phyloP scores from a whole-genome alignment of 2,888 invertebrate species.

The Eupithecia tripunctaria region DNA sequence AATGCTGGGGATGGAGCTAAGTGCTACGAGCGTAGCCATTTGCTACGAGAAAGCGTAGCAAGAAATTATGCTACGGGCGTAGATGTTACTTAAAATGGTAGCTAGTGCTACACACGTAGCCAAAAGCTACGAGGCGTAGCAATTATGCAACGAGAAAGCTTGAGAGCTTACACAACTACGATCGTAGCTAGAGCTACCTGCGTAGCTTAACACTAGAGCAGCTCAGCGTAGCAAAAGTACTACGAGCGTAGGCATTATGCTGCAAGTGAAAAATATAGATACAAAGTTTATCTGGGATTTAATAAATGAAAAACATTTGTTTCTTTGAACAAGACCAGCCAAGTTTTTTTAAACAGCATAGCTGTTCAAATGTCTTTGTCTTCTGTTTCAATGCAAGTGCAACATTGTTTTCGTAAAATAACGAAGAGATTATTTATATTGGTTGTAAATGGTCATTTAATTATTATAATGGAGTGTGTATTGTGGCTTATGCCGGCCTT shows the following conservation, averaged over 20 bases:
- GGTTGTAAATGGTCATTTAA: neutral
- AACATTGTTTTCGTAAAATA: neutral
- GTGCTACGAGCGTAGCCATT: neutral
- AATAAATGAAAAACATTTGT: neutral
- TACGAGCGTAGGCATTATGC: constrained; percentile 12
- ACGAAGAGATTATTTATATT: neutral
- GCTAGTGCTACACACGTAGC: constrained; percentile 12
- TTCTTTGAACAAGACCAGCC: neutral
- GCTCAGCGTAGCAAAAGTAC: constrained; percentile 9
- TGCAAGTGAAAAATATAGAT: neutral
- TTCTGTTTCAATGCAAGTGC: constrained; percentile 6
- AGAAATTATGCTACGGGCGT: constrained; percentile 5
- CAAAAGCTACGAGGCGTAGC: constrained; percentile 17
- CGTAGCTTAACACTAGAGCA: neutral
- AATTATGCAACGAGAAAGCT: neutral
- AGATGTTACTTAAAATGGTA: neutral
- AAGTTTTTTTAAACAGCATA: neutral
- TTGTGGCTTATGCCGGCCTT: constrained; percentile 71
- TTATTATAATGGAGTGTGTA: constrained; percentile 45
- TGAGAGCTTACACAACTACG: neutral
- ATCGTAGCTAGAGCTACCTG: neutral
- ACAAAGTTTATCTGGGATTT: neutral
- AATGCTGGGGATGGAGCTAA: neutral
- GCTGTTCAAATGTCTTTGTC: neutral
- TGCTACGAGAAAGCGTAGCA: constrained; percentile 4